Evolutionary conservation across 2,888 invertebrate species (phyloP), one percentile per base, ranked within the genome.

Genomic region (Beris morrisii): DNA sequence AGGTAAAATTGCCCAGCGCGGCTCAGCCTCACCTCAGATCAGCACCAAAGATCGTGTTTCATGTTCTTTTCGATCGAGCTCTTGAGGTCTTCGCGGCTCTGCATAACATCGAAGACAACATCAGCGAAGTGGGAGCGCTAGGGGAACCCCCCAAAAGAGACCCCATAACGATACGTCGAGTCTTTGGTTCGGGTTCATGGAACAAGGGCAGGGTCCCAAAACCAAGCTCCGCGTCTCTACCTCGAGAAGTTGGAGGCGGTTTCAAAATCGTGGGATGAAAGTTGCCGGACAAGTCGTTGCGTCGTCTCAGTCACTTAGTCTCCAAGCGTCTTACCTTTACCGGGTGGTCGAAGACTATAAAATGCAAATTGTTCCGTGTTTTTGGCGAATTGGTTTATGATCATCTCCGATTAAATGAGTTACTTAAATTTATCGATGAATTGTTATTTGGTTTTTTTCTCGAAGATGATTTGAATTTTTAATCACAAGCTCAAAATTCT

Each of bases 181-280:
- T 30, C 57, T 52, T 50, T 50, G 50, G 50, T 38, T 52, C 12
- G 15, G 61, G 50, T 61, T 61, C 61, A 61, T 61, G 61, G 61
- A 61, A 52, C 61, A 61, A 61, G 61, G 61, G 61, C 61, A 61
- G 61, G 61, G 61, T 52, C 50, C 52, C 52, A 6, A 38, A 38
- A 52, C 50, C 13, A 61, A 50, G 50, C 52, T 59, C 32, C 38
- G 28, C 50, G 44, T 5, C 38, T 5, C 38, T 58, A 45, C 58
- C 58, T 9, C 28, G 13, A n/a, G 12, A 43, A 46, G 31, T 61
- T 46, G 61, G 38, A 59, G 59, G 59, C 59, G 59, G 59, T 31
- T 59, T 59, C 59, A 61, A 61, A 52, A 61, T 52, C 61, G 61
- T 61, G 61, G 61, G 61, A 61, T 52, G 61, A 61, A 61, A 61